Evolutionary conservation across 2,797 vertebrate genomes (phyloP), one percentile per base, ranked within the genome.

Genomic region (Chiloscyllium punctatum): DNA sequence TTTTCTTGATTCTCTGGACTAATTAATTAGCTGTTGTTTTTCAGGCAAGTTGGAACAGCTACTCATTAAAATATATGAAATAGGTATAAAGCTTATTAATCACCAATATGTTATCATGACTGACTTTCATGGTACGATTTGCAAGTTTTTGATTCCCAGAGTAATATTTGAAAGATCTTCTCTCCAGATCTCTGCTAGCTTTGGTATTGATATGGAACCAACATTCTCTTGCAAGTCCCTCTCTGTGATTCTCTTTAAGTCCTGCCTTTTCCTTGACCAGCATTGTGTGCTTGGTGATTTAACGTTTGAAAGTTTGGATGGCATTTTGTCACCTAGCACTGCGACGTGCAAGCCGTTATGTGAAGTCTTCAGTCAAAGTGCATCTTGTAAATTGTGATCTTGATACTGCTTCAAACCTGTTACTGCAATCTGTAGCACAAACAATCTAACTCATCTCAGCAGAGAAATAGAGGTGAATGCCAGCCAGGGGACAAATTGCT

Each of bases 11-110:
- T 77, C 71, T 77, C 94, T 16, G 74, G 48, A 51, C 71, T 95
- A 95, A 95, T 95, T 94, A 94, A 74, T 94, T 95, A 77, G 77
- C 94, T 95, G 71, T 18, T 53, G 48, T 77, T 74, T 95, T 27
- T 72, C n/a, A 53, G 30, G 71, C 11, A 94, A 94, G 72, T 92
- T 68, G 66, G 33, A 92, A 69, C 37, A 69, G 90, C 62, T 69
- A 92, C 48, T 84, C 82, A 84, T 42, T 92, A 69, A 69, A 25
- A 66, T 42, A 72, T 13, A 71, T 71, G 51, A 48, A 71, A 48
- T 15, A 16, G 42, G 42, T n/a, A 74, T 51, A 53, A 62, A 94
- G 72, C 42, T 21, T 95, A 77, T 95, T 95, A 95, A 95, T 95
- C 48, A 33, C 48, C 42, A 6, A 27, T 51, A 77, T 33, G 27